Conservation (phyloP, 2,888 invertebrate genomes). For the Athalia rosae region DNA sequence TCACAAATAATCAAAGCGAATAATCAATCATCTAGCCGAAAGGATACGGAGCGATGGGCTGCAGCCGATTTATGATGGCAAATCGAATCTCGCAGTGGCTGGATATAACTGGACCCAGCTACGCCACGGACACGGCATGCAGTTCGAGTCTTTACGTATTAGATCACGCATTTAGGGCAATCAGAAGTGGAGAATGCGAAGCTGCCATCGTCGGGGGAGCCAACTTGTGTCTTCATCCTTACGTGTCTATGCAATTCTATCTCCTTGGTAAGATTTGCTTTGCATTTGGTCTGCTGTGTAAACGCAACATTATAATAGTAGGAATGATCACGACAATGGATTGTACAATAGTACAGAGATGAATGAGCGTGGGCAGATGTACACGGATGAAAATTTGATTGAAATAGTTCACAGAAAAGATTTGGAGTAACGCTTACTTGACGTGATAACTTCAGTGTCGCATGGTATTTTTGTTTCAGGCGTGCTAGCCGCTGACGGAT, state of each 20-base stretch:
- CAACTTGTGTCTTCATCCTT: constrained; percentile 88
- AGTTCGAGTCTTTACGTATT: constrained; percentile 93
- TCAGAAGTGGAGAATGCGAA: constrained; percentile 89
- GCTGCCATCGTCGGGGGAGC: constrained; percentile 92
- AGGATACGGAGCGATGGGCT: constrained; percentile 83
- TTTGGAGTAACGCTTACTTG: too few relatives aligned
- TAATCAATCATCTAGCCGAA: constrained; percentile 64
- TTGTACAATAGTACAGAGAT: background rate
- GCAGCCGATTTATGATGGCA: constrained; percentile 94
- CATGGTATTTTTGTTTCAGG: constrained; percentile 67
- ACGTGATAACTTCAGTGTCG: too few relatives aligned
- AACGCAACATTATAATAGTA: background rate
- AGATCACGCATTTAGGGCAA: constrained; percentile 86
- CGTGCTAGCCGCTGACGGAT: constrained; percentile 86
- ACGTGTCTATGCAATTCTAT: constrained; percentile 88
- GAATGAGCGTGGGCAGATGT: background rate
- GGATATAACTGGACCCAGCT: constrained; percentile 91
- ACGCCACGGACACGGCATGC: constrained; percentile 91
- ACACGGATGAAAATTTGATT: background rate
- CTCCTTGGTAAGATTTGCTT: constrained; percentile 75
- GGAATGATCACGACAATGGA: background rate
- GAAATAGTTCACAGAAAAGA: background rate
- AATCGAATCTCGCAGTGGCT: constrained; percentile 93
- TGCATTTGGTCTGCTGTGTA: background rate
- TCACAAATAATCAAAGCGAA: background rate